Evolutionary conservation across 2,113 vertebrate genomes (phyloP).

Genomic region (Coptodon rendalli): DNA sequence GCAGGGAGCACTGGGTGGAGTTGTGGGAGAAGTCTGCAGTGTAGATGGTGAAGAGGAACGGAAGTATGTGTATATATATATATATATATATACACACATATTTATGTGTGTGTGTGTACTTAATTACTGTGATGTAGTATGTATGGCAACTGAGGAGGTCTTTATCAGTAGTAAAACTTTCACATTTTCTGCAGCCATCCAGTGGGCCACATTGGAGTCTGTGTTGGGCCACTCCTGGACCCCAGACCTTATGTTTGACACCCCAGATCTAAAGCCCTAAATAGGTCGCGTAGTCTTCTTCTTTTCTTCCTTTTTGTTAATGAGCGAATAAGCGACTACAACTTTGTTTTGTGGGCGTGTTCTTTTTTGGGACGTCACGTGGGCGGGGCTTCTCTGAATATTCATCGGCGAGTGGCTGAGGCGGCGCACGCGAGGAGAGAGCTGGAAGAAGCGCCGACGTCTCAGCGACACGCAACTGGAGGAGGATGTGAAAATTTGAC

Average conservation of each 20-base stretch:
- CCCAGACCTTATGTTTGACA: background rate
- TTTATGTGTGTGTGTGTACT: background rate
- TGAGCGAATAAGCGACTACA: background rate
- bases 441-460: conserved; percentile 16
- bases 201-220: background rate
- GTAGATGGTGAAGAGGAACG: too few species aligned
- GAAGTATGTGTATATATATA: too few species aligned
- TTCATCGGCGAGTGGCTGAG: conserved; percentile 12
- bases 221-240: background rate
- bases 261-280: background rate
- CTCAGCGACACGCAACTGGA: background rate
- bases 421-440: background rate
- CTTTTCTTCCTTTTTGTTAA: background rate
- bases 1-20: too few species aligned
- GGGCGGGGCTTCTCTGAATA: conserved; percentile 36
- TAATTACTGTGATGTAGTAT: background rate
- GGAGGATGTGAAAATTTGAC: conserved; percentile 10
- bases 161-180: background rate
- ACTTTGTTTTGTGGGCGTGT: background rate
- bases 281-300: background rate
- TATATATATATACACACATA: too few species aligned
- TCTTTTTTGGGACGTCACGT: background rate
- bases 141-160: background rate
- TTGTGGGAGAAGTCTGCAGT: too few species aligned
- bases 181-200: background rate